A percentile compares a stretch with the other conserved stretches of the same genome.
phyloP scores from a whole-genome alignment of 2,113 vertebrate species.

The Mesembrinibis cayennensis region DNA sequence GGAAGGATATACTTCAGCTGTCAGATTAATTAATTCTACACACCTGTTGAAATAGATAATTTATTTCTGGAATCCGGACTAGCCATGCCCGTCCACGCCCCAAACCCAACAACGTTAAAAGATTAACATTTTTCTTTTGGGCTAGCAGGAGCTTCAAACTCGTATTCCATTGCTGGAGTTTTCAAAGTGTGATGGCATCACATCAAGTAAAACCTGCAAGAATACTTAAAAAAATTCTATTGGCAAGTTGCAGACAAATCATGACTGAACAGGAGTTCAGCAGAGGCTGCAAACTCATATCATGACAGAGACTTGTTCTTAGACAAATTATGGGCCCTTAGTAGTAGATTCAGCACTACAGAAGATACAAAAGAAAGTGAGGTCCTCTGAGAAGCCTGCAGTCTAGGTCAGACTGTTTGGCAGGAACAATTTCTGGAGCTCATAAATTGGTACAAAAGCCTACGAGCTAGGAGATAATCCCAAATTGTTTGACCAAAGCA shows the following conservation, averaged over 20 bases:
- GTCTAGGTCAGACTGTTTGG: background rate
- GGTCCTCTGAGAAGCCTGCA: background rate
- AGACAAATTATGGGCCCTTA: background rate
- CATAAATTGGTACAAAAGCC: background rate
- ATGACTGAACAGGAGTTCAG: background rate
- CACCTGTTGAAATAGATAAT: background rate
- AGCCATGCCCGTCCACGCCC: rapidly evolving
- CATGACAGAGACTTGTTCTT: background rate
- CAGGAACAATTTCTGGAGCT: background rate
- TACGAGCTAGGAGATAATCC: background rate
- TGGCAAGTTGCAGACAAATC: background rate
- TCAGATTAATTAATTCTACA: background rate
- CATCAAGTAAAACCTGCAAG: background rate
- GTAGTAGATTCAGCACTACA: background rate
- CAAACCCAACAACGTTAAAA: background rate
- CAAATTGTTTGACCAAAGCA: background rate
- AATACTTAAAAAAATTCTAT: background rate
- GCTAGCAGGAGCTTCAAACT: background rate
- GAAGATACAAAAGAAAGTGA: background rate
- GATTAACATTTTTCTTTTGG: background rate
- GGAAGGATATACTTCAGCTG: background rate
- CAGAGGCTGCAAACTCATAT: background rate
- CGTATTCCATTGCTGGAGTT: background rate
- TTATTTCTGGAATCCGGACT: background rate
- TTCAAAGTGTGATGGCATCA: background rate